A percentile compares a stretch with the other conserved stretches of the same genome.
These are phyloP conservation scores for Ctenosaura bakeri DNA, from an alignment of 2,797 vertebrate species.

Conservation along the genomic window DNA sequence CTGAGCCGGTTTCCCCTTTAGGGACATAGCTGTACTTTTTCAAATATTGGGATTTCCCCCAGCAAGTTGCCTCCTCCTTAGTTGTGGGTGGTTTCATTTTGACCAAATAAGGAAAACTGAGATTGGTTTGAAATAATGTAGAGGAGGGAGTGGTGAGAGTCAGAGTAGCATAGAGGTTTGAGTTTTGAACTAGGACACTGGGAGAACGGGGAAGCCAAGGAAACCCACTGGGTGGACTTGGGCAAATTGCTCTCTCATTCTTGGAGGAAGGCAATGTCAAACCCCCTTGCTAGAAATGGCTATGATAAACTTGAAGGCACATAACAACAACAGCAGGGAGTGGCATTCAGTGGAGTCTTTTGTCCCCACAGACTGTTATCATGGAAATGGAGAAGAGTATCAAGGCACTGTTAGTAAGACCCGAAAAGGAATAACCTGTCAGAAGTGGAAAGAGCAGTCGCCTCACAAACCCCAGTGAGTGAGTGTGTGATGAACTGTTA, in stretches of 20 bases:
- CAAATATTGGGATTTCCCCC: not conserved
- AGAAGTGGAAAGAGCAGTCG: conserved; percentile 88
- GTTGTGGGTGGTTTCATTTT: not conserved
- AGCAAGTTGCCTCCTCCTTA: not conserved
- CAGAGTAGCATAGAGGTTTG: too few species aligned
- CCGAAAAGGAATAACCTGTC: conserved; percentile 93
- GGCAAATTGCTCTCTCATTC: too few species aligned
- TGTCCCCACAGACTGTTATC: conserved; percentile 84
- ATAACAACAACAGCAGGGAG: too few species aligned
- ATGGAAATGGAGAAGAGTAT: conserved; percentile 88
- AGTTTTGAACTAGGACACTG: too few species aligned
- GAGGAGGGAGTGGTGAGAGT: too few species aligned
- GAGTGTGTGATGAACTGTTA: rapidly evolving
- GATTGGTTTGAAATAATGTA: not conserved
- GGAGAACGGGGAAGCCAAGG: too few species aligned
- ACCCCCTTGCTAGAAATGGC: too few species aligned
- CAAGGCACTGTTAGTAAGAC: conserved; percentile 89
- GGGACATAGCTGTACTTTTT: not conserved
- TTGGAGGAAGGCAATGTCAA: too few species aligned
- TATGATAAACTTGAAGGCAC: too few species aligned
- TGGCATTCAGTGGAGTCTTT: conserved; percentile 25
- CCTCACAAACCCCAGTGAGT: conserved; percentile 90
- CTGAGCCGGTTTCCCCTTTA: not conserved
- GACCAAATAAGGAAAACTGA: not conserved
- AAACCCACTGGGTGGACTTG: too few species aligned